Percentiles rank a stretch among this genome's conserved stretches.
Conservation (phyloP, 2,113 vertebrate species). For the Dipodomys spectabilis region DNA sequence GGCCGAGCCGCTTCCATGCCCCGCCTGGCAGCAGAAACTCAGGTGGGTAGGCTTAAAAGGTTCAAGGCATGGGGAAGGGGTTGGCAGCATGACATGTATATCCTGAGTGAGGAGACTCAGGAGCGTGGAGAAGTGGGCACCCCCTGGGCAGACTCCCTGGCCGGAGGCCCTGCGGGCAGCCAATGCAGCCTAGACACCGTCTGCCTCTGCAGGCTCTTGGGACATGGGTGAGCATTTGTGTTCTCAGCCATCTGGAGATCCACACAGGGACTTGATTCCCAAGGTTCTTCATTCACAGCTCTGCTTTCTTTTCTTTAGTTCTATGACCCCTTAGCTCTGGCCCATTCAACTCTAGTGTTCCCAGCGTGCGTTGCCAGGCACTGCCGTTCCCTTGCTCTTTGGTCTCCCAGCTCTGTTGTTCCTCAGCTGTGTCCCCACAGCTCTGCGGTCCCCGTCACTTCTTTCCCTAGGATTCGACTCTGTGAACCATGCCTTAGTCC, state of each 20-base stretch:
- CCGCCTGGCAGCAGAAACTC: conserved; percentile 91
- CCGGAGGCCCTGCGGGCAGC: background rate
- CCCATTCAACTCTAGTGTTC: too few relatives aligned
- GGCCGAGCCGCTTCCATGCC: conserved; percentile 96
- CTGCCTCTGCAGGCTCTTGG: too few relatives aligned
- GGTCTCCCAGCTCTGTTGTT: too few relatives aligned
- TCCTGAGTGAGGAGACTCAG: background rate
- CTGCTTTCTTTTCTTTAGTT: background rate
- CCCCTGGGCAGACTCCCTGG: background rate
- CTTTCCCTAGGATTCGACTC: too few relatives aligned
- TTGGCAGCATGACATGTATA: background rate
- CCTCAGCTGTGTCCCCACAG: background rate
- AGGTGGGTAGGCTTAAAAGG: conserved; percentile 87
- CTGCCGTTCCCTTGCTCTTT: too few relatives aligned
- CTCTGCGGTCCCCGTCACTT: background rate
- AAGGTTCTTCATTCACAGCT: background rate
- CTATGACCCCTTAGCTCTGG: background rate
- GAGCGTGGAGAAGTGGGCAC: background rate
- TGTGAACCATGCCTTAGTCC: background rate
- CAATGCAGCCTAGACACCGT: background rate
- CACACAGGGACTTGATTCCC: background rate
- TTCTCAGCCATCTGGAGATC: too few relatives aligned
- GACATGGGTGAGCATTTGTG: background rate
- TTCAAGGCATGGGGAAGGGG: background rate
- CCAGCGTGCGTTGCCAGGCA: too few relatives aligned